Base-by-base conservation (phyloP, 2,113 vertebrate genomes). In the Dicaeum eximium region DNA sequence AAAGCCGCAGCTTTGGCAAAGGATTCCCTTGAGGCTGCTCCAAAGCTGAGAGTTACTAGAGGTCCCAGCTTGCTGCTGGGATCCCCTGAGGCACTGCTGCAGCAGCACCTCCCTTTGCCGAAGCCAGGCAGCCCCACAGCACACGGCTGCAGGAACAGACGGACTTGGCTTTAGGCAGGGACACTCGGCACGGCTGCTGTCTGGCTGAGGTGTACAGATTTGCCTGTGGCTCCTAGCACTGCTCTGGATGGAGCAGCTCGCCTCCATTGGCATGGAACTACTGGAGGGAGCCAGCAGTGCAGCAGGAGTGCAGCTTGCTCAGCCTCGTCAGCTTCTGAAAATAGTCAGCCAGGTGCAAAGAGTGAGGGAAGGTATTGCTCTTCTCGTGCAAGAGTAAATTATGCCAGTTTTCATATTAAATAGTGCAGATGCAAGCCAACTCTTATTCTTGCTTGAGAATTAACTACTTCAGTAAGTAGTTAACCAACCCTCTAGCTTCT, bases 211-310 rank as follows among this genome's bases (percentile, higher is more conserved):
- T 23, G 61, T 33, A 80, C 33, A n/a, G 31, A 15, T 66, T 15
- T 90, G 70, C 51, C n/a, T 13, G 51, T 50, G 56, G 37, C 27
- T 81, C 60, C 54, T 23, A 5, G 9, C 28, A 19, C n/a, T 3
- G 19, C 47, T 73, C 45, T 5, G 4, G 15, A 23, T 2, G 5
- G 85, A 77, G 79, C 64, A 30, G 42, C 50, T 78, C 6, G 1
- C 17, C 37, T 74, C 40, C 0, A 0, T 15, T 1, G 0, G 47
- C 0, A 0, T 0, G 37, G 35, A 67, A 58, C 23, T 0, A 1
- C 31, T 53, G 60, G 48, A 54, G 38, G 38, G 57, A n/a, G 66
- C 42, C 4, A 5, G 70, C 64, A 72, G 64, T 5, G 3, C 48
- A 54, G 85, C 35, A 33, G 64, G 44, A 70, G 31, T 3, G 25